Conservation (phyloP, 64 coral and sea anemone species). For the Pocillopora damicornis region DNA sequence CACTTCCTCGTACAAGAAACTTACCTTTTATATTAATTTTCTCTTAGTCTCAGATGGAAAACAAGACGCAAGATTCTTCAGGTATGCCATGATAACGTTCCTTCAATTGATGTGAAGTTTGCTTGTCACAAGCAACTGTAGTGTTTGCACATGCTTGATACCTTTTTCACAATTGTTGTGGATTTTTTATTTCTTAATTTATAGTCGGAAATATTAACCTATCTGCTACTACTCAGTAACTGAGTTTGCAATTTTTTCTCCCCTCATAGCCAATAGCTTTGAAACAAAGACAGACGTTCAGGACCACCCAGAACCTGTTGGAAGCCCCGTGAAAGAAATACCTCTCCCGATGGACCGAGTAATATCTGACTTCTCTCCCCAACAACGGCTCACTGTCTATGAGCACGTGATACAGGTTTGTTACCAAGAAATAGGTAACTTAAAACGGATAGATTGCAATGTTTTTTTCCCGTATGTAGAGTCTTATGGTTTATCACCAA, state of each 20-base stretch:
- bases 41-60: background rate
- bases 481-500: too few species aligned
- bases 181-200: too few species aligned
- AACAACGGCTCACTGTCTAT: constrained; percentile 25
- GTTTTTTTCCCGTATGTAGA: too few species aligned
- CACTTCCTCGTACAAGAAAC: background rate
- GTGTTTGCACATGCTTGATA: too few species aligned
- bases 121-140: too few species aligned
- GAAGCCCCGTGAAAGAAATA: background rate
- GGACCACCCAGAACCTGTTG: background rate
- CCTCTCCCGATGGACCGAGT: constrained; percentile 19
- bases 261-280: background rate
- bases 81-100: background rate
- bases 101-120: background rate
- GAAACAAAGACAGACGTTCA: background rate
- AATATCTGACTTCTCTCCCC: constrained; percentile 2
- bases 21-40: background rate
- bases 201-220: too few species aligned
- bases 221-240: background rate
- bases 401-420: constrained; percentile 22
- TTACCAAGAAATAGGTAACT: background rate
- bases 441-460: too few species aligned
- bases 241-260: background rate
- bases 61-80: background rate
- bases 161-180: too few species aligned